Evolutionary conservation across 2,113 vertebrate genomes (phyloP), one percentile per base, ranked within the genome.

Genomic region (Mus pahari): DNA sequence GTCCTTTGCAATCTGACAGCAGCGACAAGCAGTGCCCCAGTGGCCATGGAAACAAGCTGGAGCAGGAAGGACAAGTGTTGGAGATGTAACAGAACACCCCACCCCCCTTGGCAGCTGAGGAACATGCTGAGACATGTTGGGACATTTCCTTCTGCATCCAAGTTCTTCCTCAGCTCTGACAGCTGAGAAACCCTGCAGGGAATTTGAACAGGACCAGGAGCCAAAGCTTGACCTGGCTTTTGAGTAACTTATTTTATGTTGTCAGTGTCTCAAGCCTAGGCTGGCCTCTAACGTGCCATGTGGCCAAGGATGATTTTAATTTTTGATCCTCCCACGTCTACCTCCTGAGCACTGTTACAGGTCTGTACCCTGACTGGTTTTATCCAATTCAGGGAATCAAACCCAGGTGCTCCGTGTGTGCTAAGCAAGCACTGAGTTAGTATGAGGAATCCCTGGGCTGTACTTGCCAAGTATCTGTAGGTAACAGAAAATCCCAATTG

Each of bases 1-100:
- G 88, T 71, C 84, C 33, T 64, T 53, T 70, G 74, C 33, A 90
- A 55, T 45, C 77, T 55, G 91, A 86, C 75, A 42, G 16, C 33
- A n/a, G 70, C 70, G 31, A 81, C 78, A 75, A 53, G 58, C 70
- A n/a, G 64, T 60, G n/a, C 12, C 12, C 13, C 62, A 16, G 50
- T 58, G 78, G 19, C 42, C 83, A 36, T 86, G 83, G 62, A 86
- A 68, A 68, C 62, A 48, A 11, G 42, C 31, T 68, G 62, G 66
- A 39, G 19, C 3, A 3, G 26, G 20, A 90, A 42, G 1, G 20
- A 53, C 11, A 60, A 53, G 13, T 1, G 31, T 3, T 19, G 62
- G 20, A 24, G 10, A 16, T 39, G 39, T 39, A 3, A 14, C 0
- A 3, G 55, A 68, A 48, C 48, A 48, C 48, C 48, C 48, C 48